Conservation (phyloP, 2,113 vertebrate genomes). For the Brachyhypopomus gauderio region DNA sequence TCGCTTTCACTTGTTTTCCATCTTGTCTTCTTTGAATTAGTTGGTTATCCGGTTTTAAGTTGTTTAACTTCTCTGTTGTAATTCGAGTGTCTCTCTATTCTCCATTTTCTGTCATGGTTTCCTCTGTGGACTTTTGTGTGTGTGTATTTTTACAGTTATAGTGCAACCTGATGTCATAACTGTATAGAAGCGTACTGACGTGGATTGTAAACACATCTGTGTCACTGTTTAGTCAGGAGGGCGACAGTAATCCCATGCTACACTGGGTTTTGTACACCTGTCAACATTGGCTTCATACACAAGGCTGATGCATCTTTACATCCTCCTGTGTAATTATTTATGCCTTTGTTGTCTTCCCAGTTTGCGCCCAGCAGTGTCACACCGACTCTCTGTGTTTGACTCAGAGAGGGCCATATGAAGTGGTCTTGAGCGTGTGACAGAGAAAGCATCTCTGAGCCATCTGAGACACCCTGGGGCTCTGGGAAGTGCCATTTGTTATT, state of each 20-base stretch:
- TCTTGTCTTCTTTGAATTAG: neutral
- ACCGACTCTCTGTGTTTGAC: neutral
- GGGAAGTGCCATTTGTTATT: neutral
- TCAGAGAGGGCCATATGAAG: neutral
- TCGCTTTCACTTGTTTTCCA: neutral
- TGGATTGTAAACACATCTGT: neutral
- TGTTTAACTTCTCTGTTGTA: neutral
- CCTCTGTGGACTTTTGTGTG: too few species aligned
- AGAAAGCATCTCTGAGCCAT: neutral
- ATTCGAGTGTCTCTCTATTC: neutral
- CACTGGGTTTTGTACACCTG: neutral
- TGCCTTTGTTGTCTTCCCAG: slow-evolving; percentile 2
- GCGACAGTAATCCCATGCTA: neutral
- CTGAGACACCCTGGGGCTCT: neutral
- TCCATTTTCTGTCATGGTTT: neutral
- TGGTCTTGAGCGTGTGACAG: neutral
- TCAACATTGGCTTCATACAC: neutral
- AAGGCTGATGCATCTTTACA: neutral
- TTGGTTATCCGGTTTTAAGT: neutral
- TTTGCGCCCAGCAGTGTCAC: neutral
- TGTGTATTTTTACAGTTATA: too few species aligned
- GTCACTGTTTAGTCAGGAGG: neutral
- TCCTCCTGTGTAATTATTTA: slow-evolving; percentile 3
- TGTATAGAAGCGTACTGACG: neutral
- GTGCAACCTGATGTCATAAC: too few species aligned